Evolutionary conservation across 2,888 invertebrate species (phyloP).

Genomic region (Xanthorhoe designata): DNA sequence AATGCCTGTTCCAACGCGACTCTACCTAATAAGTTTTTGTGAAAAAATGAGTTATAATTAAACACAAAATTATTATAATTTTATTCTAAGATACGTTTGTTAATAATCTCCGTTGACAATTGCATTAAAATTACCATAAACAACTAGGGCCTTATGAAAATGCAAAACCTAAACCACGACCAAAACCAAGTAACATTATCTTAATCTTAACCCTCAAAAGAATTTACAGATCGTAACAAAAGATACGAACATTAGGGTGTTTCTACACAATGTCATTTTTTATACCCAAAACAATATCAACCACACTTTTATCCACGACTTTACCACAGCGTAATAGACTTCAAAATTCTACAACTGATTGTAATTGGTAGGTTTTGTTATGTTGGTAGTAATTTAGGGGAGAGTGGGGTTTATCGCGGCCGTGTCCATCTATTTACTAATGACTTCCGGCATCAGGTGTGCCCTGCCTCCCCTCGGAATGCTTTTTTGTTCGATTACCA

Average conservation of each 20-base stretch:
- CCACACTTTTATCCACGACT: slow-evolving; percentile 37
- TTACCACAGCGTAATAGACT: slow-evolving; percentile 31
- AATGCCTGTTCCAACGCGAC: too few relatives aligned
- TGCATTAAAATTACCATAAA: background rate
- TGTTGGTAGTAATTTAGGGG: slow-evolving; percentile 62
- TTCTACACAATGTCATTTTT: slow-evolving; percentile 75
- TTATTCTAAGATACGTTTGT: too few relatives aligned
- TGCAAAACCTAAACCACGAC: slow-evolving; percentile 17
- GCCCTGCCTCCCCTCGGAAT: slow-evolving; percentile 63
- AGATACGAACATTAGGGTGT: slow-evolving; percentile 75
- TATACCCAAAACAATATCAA: slow-evolving; percentile 56
- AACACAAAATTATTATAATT: too few relatives aligned
- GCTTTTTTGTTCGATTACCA: slow-evolving; percentile 56
- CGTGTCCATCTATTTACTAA: slow-evolving; percentile 84
- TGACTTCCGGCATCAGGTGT: slow-evolving; percentile 85
- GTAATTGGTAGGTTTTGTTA: slow-evolving; percentile 16
- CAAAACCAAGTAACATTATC: slow-evolving; percentile 54
- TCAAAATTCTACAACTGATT: slow-evolving; percentile 16
- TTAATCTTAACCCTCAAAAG: slow-evolving; percentile 59
- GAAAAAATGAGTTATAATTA: too few relatives aligned
- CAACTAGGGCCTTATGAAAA: slow-evolving; percentile 10
- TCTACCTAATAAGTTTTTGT: too few relatives aligned
- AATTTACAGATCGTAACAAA: slow-evolving; percentile 72
- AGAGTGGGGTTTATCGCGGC: slow-evolving; percentile 78
- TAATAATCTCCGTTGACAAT: too few relatives aligned